Percentiles rank a stretch among this genome's conserved stretches.
Evolutionary conservation across 2,113 vertebrate genomes (phyloP).

Genomic region (Penelope pileata): DNA sequence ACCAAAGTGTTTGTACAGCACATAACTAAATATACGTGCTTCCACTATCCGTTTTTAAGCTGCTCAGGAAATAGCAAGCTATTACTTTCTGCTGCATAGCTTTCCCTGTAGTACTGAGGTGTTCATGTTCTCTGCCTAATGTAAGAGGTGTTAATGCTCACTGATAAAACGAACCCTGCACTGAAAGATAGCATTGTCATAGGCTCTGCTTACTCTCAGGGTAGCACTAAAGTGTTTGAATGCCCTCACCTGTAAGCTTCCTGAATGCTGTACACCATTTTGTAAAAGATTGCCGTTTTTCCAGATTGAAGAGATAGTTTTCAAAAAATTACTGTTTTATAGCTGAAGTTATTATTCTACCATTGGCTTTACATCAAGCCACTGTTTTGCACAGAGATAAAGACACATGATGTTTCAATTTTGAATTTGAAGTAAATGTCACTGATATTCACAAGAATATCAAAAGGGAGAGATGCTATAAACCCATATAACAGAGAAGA

Average conservation of each 20-base stretch:
- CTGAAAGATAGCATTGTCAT: background rate
- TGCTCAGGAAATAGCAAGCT: constrained; percentile 7
- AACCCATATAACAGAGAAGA: background rate
- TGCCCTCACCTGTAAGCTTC: background rate
- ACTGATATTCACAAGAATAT: background rate
- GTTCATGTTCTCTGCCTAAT: background rate
- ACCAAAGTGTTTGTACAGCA: background rate
- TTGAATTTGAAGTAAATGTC: background rate
- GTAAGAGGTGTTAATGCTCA: background rate
- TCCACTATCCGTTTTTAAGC: background rate
- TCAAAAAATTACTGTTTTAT: background rate
- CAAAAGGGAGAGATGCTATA: background rate
- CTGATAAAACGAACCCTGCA: background rate
- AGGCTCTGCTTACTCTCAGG: background rate
- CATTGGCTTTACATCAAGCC: background rate
- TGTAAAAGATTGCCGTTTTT: background rate
- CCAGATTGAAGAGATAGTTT: background rate
- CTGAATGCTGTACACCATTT: background rate
- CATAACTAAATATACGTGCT: background rate
- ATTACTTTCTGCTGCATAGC: background rate
- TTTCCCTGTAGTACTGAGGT: background rate
- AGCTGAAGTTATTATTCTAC: background rate
- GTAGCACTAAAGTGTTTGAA: background rate
- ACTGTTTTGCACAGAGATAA: background rate
- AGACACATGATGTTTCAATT: background rate